Percentiles rank a stretch among this genome's conserved stretches.
phyloP scores from a whole-genome alignment of 2,797 vertebrate species.

The Neostethus bicornis region DNA sequence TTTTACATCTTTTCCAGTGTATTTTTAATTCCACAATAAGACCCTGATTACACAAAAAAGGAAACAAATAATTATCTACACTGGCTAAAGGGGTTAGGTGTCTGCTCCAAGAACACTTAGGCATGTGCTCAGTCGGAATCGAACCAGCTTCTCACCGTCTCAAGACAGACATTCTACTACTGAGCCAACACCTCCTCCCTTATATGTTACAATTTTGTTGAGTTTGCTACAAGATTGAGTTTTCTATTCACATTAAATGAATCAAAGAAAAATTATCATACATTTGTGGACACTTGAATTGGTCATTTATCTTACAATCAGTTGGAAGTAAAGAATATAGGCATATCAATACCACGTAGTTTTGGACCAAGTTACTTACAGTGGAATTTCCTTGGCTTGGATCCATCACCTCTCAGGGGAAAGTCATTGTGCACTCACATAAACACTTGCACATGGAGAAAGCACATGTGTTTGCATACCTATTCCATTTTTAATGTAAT shows the following conservation, averaged over 20 bases:
- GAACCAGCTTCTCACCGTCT: no score
- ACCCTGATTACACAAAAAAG: no score
- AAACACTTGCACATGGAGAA: slow-evolving; percentile 53
- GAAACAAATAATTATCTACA: no score
- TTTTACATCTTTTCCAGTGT: no score
- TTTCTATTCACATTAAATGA: not conserved
- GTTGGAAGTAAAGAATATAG: slow-evolving; percentile 30
- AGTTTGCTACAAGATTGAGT: not conserved
- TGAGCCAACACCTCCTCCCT: no score
- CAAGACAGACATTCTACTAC: no score
- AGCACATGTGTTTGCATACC: slow-evolving; percentile 40
- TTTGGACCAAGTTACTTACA: slow-evolving; percentile 60
- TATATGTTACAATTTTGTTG: no score
- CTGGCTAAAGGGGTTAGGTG: no score
- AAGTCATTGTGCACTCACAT: slow-evolving; percentile 52
- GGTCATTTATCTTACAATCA: slow-evolving; percentile 6
- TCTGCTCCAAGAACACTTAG: no score
- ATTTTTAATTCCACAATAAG: no score
- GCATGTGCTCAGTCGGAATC: no score
- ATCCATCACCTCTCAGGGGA: slow-evolving; percentile 58
- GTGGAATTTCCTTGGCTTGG: slow-evolving; percentile 67
- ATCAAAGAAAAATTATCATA: not conserved
- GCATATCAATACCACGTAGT: slow-evolving; percentile 38
- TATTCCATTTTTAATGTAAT: slow-evolving; percentile 51
- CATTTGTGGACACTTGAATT: not conserved